Conservation (phyloP, 1,140 invertebrate genomes). For the Calosoma granatense region DNA sequence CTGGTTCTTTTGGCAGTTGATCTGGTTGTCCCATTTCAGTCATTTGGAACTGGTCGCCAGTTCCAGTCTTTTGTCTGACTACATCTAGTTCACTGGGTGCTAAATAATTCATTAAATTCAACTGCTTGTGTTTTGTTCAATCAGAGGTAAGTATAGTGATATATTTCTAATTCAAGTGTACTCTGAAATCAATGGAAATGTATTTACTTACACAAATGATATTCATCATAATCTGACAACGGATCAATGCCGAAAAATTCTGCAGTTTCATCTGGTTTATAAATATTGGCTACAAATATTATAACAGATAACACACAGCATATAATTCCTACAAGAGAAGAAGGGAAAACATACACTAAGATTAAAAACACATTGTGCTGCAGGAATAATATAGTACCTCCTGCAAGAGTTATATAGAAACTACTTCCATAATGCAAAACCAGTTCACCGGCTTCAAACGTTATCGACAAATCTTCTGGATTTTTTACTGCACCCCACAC, state of each 20-base stretch:
- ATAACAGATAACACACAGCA: constrained; percentile 37
- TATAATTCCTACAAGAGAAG: constrained; percentile 37
- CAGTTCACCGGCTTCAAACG: constrained; percentile 39
- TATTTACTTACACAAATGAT: constrained; percentile 30
- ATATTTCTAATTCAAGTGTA: no score
- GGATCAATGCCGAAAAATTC: constrained; percentile 47
- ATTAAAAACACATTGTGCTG: constrained; percentile 10
- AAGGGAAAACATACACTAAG: no score
- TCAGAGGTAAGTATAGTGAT: no score
- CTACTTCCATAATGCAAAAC: constrained; percentile 37
- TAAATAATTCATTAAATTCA: no score
- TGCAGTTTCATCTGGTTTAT: constrained; percentile 36
- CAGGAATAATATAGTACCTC: constrained; percentile 31
- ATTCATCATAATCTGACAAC: constrained; percentile 42
- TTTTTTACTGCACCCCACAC: constrained; percentile 44
- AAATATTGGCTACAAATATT: constrained; percentile 37
- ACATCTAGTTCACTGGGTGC: not conserved
- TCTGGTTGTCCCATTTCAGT: not conserved
- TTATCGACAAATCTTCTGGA: constrained; percentile 41
- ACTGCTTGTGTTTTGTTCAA: no score
- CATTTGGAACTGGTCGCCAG: not conserved
- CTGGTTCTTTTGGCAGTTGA: not conserved
- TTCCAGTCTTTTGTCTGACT: not conserved
- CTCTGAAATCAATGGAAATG: no score
- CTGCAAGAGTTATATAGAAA: constrained; percentile 43